Percentiles rank a stretch among this genome's conserved stretches.
phyloP scores from a whole-genome alignment of 2,888 invertebrate species.

The Lordiphosa fenestrarum region DNA sequence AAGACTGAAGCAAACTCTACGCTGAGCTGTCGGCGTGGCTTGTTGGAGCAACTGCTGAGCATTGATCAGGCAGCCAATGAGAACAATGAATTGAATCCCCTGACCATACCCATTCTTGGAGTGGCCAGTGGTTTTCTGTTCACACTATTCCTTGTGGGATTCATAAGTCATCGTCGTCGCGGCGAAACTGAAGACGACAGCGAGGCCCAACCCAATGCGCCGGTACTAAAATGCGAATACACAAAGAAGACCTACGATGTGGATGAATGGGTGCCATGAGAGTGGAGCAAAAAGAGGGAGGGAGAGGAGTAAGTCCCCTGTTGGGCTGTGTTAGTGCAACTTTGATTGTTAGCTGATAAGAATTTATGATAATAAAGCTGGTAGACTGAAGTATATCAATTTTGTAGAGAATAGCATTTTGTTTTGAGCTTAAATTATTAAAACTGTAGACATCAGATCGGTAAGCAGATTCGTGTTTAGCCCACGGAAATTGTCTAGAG shows the following conservation, averaged over 20 bases:
- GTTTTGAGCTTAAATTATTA: too few relatives aligned
- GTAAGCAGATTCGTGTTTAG: too few relatives aligned
- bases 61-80: conserved; percentile 54
- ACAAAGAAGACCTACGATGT: conserved; percentile 54
- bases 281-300: too few relatives aligned
- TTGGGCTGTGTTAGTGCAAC: conserved; percentile 55
- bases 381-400: conserved; percentile 8
- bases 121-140: conserved; percentile 44
- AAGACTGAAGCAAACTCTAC: background rate
- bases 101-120: conserved; percentile 56
- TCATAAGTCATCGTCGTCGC: conserved; percentile 33
- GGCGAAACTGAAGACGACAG: background rate
- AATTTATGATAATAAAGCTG: conserved; percentile 32
- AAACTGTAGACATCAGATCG: too few relatives aligned
- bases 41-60: conserved; percentile 44
- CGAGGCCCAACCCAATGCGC: conserved; percentile 27
- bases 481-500: too few relatives aligned
- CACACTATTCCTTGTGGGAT: conserved; percentile 38
- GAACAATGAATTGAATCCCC: conserved; percentile 48
- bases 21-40: conserved; percentile 38
- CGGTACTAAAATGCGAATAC: conserved; percentile 50
- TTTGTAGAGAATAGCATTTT: too few relatives aligned
- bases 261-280: conserved; percentile 60
- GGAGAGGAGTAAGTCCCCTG: background rate
- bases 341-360: conserved; percentile 42